Evolutionary conservation across 2,888 invertebrate species (phyloP), one percentile per base, ranked within the genome.

Genomic region (Latrodectus hesperus): DNA sequence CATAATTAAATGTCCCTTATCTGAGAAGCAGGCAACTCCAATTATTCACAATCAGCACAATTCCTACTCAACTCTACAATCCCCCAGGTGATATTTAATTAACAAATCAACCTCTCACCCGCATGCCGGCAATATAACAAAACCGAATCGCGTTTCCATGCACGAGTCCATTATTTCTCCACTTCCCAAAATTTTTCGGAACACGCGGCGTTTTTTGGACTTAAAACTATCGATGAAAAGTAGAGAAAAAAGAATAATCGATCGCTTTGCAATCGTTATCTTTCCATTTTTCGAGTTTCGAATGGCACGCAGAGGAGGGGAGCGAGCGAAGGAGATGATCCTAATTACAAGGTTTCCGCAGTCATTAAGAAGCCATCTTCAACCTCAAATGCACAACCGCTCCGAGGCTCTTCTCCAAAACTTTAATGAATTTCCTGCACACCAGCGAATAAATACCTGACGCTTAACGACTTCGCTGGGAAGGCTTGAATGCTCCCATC

Each of bases 401-500:
- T 72, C 76, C 60, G 71, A 76, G 83, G 70, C 70, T 49, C 70
- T 71, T 70, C 65, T 38, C 52, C 72, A 80, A 72, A 67, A 53
- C 52, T 70, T 60, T 85, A 86, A 86, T 86, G 85, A 86, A 86
- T 86, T 86, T 86, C 85, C 85, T 80, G 85, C 85, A 64, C 68
- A 26, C 55, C 65, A 51, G 53, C 65, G 65, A 49, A 64, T 74
- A 60, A 85, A 74, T 79, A 60, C 68, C 84, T 74, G 65, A n/a
- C 67, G 72, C 71, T 80, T 80, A 86, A 86, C 76, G 76, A 80
- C 85, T 82, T 76, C 71, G 71, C 52, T 73, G 51, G 85, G 60
- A 22, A 22, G 22, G 38, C 38, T 38, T 6, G 22, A 22, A 22
- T 22, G 38, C 38, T 38, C 38, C 38, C 38, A 38, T 38, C 38